Percentiles rank a stretch among this genome's conserved stretches.
Evolutionary conservation across 2,113 vertebrate species (phyloP).

Genomic region (Arenaria interpres): DNA sequence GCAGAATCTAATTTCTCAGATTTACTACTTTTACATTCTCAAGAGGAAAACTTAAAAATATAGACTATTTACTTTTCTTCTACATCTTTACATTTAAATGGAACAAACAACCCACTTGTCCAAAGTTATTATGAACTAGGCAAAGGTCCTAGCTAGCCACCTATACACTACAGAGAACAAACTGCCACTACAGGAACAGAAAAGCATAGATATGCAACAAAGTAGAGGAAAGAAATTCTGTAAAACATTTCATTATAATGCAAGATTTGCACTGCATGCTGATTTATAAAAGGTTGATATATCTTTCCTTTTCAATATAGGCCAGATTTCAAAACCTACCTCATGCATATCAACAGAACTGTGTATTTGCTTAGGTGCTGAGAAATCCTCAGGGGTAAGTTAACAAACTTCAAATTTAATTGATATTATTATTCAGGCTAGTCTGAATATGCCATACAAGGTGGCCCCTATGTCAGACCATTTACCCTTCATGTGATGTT

Average conservation of each 20-base stretch:
- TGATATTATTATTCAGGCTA: not conserved
- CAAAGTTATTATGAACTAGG: slow-evolving; percentile 77
- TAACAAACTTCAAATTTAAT: not conserved
- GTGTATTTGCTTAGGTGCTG: not conserved
- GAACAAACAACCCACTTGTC: slow-evolving; percentile 77
- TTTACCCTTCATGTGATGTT: not conserved
- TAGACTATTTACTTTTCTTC: slow-evolving; percentile 83
- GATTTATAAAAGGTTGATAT: not conserved
- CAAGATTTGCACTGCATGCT: not conserved
- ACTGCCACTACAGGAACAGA: slow-evolving; percentile 4
- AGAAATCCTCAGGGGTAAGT: not conserved
- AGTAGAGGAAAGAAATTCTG: not conserved
- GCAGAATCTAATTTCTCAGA: slow-evolving; percentile 86
- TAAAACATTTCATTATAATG: not conserved
- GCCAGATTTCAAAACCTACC: not conserved
- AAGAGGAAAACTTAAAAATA: slow-evolving; percentile 82
- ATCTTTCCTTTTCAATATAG: not conserved
- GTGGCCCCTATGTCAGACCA: not conserved
- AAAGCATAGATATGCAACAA: not conserved
- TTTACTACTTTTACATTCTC: slow-evolving; percentile 82
- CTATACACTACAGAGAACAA: slow-evolving; percentile 48
- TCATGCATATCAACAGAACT: not conserved
- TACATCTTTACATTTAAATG: slow-evolving; percentile 87
- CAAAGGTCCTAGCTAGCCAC: slow-evolving; percentile 59
- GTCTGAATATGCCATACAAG: not conserved